Evolutionary conservation across 2,888 invertebrate species (phyloP).

Genomic region (Tetranychus truncatus): DNA sequence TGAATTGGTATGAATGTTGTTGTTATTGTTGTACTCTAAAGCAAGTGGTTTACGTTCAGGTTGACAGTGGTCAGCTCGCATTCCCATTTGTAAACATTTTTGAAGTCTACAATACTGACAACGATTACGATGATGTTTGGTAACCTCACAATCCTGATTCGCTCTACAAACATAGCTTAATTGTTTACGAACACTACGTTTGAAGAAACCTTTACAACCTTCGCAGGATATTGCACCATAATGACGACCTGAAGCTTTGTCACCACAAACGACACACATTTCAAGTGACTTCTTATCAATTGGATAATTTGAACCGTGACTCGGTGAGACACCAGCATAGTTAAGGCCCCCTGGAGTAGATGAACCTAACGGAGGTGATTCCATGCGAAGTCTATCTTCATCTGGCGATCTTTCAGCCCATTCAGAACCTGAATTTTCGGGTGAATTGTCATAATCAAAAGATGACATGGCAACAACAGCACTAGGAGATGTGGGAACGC

Average conservation of each 20-base stretch:
- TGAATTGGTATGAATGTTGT: not conserved
- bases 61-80: slow-evolving; percentile 64
- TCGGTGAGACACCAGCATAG: slow-evolving; percentile 11
- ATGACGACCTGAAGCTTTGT: slow-evolving; percentile 59
- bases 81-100: slow-evolving; percentile 91
- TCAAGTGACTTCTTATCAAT: slow-evolving; percentile 23
- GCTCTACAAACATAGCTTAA: slow-evolving; percentile 91
- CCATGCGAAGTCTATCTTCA: slow-evolving; percentile 15
- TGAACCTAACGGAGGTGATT: slow-evolving; percentile 13
- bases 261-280: slow-evolving; percentile 77
- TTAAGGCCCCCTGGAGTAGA: not conserved
- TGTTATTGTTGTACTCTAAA: slow-evolving; percentile 11
- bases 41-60: slow-evolving; percentile 67
- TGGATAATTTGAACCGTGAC: slow-evolving; percentile 4
- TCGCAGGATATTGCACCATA: slow-evolving; percentile 66
- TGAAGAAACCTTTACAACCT: slow-evolving; percentile 96
- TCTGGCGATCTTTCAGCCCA: slow-evolving; percentile 20
- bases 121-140: slow-evolving; percentile 91
- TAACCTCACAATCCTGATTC: slow-evolving; percentile 88
- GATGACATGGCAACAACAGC: slow-evolving; percentile 22
- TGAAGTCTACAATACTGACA: slow-evolving; percentile 96
- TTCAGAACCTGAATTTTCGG: slow-evolving; percentile 22
- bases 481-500: slow-evolving; percentile 22
- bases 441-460: slow-evolving; percentile 21
- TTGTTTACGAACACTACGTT: slow-evolving; percentile 87